Evolutionary conservation across 2,888 invertebrate species (phyloP).

Genomic region (Blomia tropicalis): DNA sequence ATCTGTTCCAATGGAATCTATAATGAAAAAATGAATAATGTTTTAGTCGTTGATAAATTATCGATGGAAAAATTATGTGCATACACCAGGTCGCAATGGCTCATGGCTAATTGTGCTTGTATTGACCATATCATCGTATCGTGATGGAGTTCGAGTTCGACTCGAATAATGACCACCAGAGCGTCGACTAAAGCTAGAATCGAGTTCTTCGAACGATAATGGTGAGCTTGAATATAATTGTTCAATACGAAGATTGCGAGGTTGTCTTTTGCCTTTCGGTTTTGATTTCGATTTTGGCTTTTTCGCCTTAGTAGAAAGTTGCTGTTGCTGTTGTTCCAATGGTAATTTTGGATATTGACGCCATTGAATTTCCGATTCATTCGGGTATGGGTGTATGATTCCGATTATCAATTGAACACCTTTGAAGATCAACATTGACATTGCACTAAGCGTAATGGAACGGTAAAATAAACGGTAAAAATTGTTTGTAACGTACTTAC

Average conservation of each 20-base stretch:
- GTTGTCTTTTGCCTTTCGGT: constrained; percentile 2
- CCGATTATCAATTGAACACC: constrained; percentile 19
- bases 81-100: background rate
- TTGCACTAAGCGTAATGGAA: constrained; percentile 17
- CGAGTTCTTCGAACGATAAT: constrained; percentile 4
- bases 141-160: background rate
- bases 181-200: constrained; percentile 10
- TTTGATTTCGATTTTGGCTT: background rate
- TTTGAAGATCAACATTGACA: constrained; percentile 20
- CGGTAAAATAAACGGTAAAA: too few relatives aligned
- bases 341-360: constrained; percentile 21
- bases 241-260: constrained; percentile 1
- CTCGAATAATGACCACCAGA: background rate
- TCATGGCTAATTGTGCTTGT: background rate
- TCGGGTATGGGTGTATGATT: constrained; percentile 22
- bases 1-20: background rate
- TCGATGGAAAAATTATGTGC: background rate
- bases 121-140: background rate
- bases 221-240: constrained; percentile 8
- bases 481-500: constrained; percentile 26
- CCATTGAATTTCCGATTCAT: constrained; percentile 24
- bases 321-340: constrained; percentile 4
- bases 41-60: background rate
- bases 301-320: background rate
- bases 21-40: background rate